Conservation (phyloP, 2,888 invertebrate genomes). For the Ellobium chinense region DNA sequence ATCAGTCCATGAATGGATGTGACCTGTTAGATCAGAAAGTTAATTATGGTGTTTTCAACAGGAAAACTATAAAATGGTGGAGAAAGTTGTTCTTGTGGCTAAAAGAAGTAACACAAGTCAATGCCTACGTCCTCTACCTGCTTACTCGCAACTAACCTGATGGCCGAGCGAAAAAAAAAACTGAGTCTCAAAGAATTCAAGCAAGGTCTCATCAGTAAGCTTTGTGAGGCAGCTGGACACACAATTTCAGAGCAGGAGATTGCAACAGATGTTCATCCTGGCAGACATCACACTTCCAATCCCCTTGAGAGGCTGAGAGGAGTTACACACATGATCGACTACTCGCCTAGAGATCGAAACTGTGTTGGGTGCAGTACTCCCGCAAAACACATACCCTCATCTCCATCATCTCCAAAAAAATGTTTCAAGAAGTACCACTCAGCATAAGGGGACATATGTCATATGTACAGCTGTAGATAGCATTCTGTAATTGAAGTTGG, state of each 20-base stretch:
- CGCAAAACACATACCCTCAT: background rate
- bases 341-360: background rate
- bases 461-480: background rate
- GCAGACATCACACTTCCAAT: background rate
- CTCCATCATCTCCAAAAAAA: background rate
- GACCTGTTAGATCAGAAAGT: background rate
- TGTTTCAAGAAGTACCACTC: background rate
- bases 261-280: background rate
- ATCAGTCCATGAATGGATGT: conserved; percentile 4
- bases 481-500: too few species aligned
- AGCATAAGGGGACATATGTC: background rate
- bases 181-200: background rate
- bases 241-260: background rate
- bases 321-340: background rate
- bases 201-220: background rate
- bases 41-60: background rate
- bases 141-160: background rate
- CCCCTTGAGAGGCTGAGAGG: background rate
- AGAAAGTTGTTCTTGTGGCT: background rate
- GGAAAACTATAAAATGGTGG: background rate
- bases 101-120: background rate
- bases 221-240: background rate
- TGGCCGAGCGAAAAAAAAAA: background rate
- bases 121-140: background rate
- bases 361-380: background rate